Base-by-base conservation (phyloP, 2,113 vertebrate species). In the Nerophis ophidion region DNA sequence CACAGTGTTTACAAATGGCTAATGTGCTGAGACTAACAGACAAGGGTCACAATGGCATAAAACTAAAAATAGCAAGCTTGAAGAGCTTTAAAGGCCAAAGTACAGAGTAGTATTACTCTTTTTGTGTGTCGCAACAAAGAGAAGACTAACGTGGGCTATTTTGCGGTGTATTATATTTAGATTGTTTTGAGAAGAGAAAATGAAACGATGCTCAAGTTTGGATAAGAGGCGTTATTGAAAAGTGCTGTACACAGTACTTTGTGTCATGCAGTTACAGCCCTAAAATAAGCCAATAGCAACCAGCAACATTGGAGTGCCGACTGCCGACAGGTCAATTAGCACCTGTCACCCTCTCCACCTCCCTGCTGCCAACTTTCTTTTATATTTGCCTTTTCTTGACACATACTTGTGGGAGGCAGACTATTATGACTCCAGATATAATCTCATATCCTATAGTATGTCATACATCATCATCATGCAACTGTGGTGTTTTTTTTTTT, bases 281-380 rank as follows among this genome's bases (percentile, higher is more conserved):
- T 34, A 42, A 46, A 51, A 62, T 17, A 70, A 34, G 50, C 45
- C 16, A 19, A 38, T 59, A 65, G 44, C 49, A 9, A 14, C 8
- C 13, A n/a, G 26, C 44, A 57, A 63, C 55, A 57, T 42, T 62
- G 36, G 64, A 52, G 57, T 46, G 65, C 1, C 48, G 58, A 77
- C 63, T 46, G 65, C 1, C 48, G 58, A 77, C 63, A 61, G 71
- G 60, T 73, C 71, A 69, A 57, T 77, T 77, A 79, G 45, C 77
- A 64, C 57, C 53, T 72, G 70, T 54, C 55, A 45, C 51, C 52
- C 48, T 59, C 7, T 15, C 38, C 57, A 33, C 59, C 62, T 42
- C 12, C 61, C 64, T 61, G 38, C 51, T 54, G 5, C 49, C 66
- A 57, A 50, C 47, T 57, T 16, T 49, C 26, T 34, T 6, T 50